Base-by-base conservation (phyloP, 2,113 vertebrate genomes). In the Genyomyrus donnyi region DNA sequence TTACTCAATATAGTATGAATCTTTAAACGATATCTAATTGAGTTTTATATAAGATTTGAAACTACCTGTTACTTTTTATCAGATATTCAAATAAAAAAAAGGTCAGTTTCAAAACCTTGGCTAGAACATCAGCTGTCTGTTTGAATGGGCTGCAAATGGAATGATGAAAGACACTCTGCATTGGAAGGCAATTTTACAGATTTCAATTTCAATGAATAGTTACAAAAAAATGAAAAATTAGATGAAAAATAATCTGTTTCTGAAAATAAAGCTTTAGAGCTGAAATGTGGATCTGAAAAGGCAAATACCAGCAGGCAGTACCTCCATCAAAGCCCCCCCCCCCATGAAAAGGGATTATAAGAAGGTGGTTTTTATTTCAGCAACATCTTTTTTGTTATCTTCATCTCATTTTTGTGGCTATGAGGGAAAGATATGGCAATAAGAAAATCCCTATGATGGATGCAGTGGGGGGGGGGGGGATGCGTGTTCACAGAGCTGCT, bases 371-470 rank as follows among this genome's bases (percentile, higher is more conserved):
- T 90, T 77, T 89, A 84, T 70, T 90, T 52, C 77, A 85, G 62
- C 56, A 85, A 74, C 85, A 77, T 86, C 46, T 90, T 84, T 80
- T 89, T 89, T 11, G 84, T 50, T 56, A 85, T 85, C 46, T 48
- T 53, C 77, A 13, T 31, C 85, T 85, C n/a, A 39, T 53, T 87
- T 80, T 24, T 83, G 85, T 56, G 27, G 52, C 53, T 90, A 90
- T 89, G 88, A 56, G 70, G 85, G 88, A 85, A 90, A 88, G 90
- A 89, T 90, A 86, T 90, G 80, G 27, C 70, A 89, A 70, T 84
- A 39, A 62, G 52, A 89, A 89, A 85, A 77, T 27, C 83, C 89
- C 53, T 90, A 3, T 90, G 85, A 92, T 90, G 88, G 90, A 91
- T 89, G 88, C 11, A 17, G 52, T 1, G 17, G 27, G 35, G 62